A percentile compares a stretch with the other conserved stretches of the same genome.
Conservation (phyloP, 2,797 vertebrate species). For the Enteromius viviparus region DNA sequence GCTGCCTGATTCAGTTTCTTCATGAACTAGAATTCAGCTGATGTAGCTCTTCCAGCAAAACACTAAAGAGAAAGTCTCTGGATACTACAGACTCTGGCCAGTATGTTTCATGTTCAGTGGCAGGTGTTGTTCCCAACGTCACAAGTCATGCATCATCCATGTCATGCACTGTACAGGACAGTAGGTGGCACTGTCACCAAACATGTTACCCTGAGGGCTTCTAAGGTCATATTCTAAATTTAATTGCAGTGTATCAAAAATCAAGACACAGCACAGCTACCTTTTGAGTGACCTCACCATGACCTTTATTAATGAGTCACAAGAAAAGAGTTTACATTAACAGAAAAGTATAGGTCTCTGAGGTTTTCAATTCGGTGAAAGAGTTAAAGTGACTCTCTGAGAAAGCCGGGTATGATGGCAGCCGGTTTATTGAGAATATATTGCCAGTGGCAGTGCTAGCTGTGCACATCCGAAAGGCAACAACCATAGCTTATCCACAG, state of each 20-base stretch:
- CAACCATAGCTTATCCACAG: slow-evolving; percentile 20
- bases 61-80: not conserved
- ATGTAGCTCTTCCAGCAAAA: not conserved
- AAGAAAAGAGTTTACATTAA: not conserved
- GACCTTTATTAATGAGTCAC: not conserved
- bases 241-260: not conserved
- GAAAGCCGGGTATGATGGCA: not conserved
- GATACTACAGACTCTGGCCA: not conserved
- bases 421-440: slow-evolving; percentile 18
- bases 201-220: not conserved
- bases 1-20: not conserved
- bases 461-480: not conserved
- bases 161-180: not conserved
- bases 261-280: not conserved
- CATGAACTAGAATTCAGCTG: not conserved
- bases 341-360: not conserved
- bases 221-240: not conserved
- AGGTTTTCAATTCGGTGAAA: not conserved
- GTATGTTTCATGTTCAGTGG: no score
- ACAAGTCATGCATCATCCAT: no score
- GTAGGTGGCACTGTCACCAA: slow-evolving; percentile 6
- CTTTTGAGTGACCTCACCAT: not conserved
- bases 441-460: slow-evolving; percentile 11
- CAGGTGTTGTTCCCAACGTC: no score
- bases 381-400: not conserved